Conservation (phyloP, 2,888 invertebrate genomes). For the Yponomeuta cagnagella region DNA sequence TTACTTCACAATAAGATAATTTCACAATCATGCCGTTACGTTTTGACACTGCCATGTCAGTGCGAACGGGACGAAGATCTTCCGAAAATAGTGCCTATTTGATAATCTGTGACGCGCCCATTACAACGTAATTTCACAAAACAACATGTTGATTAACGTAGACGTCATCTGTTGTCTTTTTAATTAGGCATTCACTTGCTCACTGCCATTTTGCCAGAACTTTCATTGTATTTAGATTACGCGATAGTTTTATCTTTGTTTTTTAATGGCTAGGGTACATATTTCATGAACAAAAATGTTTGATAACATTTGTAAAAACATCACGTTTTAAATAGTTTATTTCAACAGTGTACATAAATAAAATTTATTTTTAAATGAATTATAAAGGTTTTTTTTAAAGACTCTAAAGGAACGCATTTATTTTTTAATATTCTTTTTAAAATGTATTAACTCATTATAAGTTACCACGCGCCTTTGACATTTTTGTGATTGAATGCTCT, state of each 20-base stretch:
- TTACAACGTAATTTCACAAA: no score
- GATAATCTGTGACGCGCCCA: neutral
- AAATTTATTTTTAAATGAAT: constrained; percentile 7
- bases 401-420: neutral
- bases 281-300: neutral
- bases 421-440: constrained; percentile 6
- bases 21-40: neutral
- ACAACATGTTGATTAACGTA: no score
- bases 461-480: neutral
- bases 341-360: neutral
- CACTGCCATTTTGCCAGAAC: constrained; percentile 6
- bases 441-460: constrained; percentile 1
- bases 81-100: neutral
- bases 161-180: neutral
- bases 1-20: neutral
- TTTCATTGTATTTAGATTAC: neutral
- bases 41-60: neutral
- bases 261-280: neutral
- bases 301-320: neutral
- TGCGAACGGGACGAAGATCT: neutral
- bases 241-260: neutral
- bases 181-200: neutral
- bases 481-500: neutral
- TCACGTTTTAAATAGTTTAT: constrained; percentile 1
- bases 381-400: constrained; percentile 1